Evolutionary conservation across 2,888 invertebrate species (phyloP), one percentile per base, ranked within the genome.

Genomic region (Pristionchus fissidentatus): DNA sequence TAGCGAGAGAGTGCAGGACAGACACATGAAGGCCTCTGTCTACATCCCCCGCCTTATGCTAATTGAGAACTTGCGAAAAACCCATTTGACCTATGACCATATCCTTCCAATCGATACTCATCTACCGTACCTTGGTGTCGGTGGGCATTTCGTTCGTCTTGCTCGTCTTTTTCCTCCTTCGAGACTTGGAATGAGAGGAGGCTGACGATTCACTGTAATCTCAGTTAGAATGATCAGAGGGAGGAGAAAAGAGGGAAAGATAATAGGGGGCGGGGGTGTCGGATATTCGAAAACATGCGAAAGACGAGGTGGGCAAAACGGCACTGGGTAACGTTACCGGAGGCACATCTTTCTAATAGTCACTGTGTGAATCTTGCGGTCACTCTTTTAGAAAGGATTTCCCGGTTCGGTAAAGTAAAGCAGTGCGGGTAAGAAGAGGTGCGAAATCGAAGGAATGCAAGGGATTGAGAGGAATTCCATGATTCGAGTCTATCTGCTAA

Each of bases 391-490:
- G 60, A 66, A 19, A 66, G 35, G 62, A 66, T 38, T 1, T 1
- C 62, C 19, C 22, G 22, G 8, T 5, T 15, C 35, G 35, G 35
- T n/a, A 3, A 29, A 38, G 62, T 19, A 66, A 19, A 66, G 38
- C 62, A 66, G 19, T 38, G 7, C 62, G 62, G 35, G 13, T 22
- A 38, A 66, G 62, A 62, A 57, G n/a, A n/a, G 8, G 32, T n/a
- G 66, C 22, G 66, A 38, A 22, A 66, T n/a, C n/a, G 62, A 62
- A 57, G n/a, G n/a, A 15, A n/a, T n/a, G 66, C 22, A 38, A 38
- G 38, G 38, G 96, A 92, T 97, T 97, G 94, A 97, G 97, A 93
- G 96, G 96, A 1, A 96, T 96, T 84, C 96, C 96, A 96, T 96
- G 97, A 97, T 97, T 60, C 97, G 97, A 87, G 96, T 94, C 86